These are phyloP conservation scores for Cactoblastis cactorum DNA, from an alignment of 2,888 invertebrate genomes.

Conservation along the genomic window DNA sequence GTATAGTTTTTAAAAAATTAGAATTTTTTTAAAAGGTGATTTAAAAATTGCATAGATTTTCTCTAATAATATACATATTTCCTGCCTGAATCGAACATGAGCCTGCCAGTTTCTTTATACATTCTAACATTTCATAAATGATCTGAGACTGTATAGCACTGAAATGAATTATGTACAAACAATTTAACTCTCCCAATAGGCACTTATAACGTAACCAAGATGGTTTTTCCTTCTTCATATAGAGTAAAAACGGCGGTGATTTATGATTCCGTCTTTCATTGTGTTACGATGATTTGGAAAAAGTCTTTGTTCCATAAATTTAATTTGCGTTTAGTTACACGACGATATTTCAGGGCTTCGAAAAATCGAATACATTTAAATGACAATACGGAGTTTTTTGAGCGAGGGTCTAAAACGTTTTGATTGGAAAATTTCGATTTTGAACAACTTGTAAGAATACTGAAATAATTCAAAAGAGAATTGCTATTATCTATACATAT, in stretches of 20 bases:
- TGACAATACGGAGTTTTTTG: no score
- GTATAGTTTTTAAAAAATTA: no score
- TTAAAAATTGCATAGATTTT: no score
- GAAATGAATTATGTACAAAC: neutral
- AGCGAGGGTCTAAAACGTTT: no score
- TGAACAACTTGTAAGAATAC: no score
- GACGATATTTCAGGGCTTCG: neutral
- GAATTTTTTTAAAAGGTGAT: no score
- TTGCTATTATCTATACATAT: no score
- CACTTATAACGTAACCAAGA: conserved; percentile 14
- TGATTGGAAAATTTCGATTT: no score
- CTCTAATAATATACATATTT: neutral
- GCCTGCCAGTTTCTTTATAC: neutral
- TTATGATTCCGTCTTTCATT: conserved; percentile 11
- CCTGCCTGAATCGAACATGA: neutral
- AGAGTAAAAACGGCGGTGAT: conserved; percentile 20
- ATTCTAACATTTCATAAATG: neutral
- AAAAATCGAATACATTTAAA: no score
- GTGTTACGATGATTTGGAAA: conserved; percentile 12
- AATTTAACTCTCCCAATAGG: conserved; percentile 19
- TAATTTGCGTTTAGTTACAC: conserved; percentile 9
- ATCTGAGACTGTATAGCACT: neutral
- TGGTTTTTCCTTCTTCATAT: conserved; percentile 12
- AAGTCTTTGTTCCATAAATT: conserved; percentile 10
- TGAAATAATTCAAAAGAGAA: no score